These are phyloP conservation scores for Crotophaga sulcirostris DNA, from an alignment of 2,113 vertebrate species.

Conservation along the genomic window DNA sequence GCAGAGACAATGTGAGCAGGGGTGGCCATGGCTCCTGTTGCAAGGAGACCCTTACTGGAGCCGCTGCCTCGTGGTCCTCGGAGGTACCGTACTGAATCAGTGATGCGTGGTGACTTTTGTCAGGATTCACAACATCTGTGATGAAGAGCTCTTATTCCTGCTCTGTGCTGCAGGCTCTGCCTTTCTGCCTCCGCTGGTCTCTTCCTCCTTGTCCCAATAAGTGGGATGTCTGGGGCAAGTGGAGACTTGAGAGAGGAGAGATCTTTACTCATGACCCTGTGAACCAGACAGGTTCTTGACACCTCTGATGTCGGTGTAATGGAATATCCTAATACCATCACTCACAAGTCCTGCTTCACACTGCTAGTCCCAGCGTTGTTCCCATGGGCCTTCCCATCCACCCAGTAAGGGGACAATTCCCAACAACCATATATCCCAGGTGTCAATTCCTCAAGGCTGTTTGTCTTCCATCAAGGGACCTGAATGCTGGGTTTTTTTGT, in stretches of 20 bases:
- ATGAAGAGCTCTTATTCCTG: not conserved
- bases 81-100: not conserved
- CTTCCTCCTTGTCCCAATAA: not conserved
- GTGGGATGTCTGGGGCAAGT: not conserved
- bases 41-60: not conserved
- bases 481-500: not conserved
- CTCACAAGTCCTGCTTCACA: not conserved
- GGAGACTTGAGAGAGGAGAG: not conserved
- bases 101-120: not conserved
- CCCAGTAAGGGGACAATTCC: not conserved
- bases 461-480: not conserved
- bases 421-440: accelerated
- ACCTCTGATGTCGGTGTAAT: not conserved
- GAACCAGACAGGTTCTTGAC: not conserved
- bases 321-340: not conserved
- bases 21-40: not conserved
- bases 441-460: not conserved
- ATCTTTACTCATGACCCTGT: not conserved
- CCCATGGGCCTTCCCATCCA: not conserved
- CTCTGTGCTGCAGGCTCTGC: not conserved
- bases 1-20: not conserved
- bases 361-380: not conserved
- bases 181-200: not conserved
- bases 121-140: not conserved
- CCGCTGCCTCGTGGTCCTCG: not conserved